Conservation (phyloP, 2,113 vertebrate genomes). For the Tyrannus savana region DNA sequence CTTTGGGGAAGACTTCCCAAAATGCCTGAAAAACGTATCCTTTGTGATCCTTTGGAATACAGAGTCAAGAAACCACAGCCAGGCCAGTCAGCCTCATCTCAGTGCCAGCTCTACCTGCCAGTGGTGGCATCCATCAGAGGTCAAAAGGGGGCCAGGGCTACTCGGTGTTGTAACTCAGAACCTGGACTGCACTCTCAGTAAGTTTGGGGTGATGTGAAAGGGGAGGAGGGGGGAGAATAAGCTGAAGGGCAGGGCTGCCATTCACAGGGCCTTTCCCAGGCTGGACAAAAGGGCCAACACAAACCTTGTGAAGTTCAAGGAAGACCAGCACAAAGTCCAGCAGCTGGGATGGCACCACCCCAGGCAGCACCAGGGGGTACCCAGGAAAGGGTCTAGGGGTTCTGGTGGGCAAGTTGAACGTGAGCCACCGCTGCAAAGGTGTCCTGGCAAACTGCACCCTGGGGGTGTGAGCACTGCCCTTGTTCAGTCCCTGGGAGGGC, state of each 20-base stretch:
- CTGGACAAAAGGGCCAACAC: not conserved
- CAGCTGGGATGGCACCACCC: not conserved
- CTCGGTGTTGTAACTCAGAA: not conserved
- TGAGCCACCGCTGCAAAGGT: not conserved
- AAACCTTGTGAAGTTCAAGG: not conserved
- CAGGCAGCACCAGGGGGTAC: not conserved
- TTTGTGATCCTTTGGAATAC: not conserved
- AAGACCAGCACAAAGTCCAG: not conserved
- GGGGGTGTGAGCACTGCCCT: not conserved
- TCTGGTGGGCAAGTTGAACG: not conserved
- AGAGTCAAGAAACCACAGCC: not conserved
- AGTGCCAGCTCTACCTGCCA: not conserved
- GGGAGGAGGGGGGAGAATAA: fast-evolving
- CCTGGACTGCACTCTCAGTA: not conserved
- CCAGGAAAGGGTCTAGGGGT: not conserved
- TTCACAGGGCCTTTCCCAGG: not conserved
- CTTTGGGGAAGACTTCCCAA: not conserved
- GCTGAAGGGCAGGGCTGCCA: not conserved
- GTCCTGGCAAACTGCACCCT: not conserved
- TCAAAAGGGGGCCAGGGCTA: not conserved
- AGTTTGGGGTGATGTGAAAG: not conserved
- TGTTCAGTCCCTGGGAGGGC: not conserved
- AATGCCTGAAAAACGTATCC: not conserved
- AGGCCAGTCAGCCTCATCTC: not conserved
- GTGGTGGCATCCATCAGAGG: not conserved